Evolutionary conservation across 2,113 vertebrate species (phyloP).

Genomic region (Pteronura brasiliensis): DNA sequence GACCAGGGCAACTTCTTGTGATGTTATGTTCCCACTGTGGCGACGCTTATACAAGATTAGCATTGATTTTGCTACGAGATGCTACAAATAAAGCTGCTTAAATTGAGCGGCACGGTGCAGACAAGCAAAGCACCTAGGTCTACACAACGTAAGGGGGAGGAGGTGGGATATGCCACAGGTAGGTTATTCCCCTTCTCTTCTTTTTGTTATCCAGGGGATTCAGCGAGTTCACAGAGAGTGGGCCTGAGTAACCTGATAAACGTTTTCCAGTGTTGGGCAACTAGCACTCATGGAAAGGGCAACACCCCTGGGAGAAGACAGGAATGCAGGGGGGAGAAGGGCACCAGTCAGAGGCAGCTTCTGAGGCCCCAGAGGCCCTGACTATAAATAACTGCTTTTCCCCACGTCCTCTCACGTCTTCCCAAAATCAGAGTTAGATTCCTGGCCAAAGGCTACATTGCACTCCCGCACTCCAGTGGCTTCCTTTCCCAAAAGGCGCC

Average conservation of each 20-base stretch:
- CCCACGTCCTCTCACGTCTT: neutral
- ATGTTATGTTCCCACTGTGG: neutral
- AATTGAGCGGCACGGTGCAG: neutral
- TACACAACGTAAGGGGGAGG: rapidly evolving
- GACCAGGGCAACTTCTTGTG: neutral
- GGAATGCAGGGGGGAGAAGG: neutral
- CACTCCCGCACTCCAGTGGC: neutral
- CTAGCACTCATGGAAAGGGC: neutral
- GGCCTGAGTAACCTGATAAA: neutral
- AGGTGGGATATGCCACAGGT: neutral
- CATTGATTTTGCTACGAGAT: neutral
- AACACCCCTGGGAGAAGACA: neutral
- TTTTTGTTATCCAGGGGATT: neutral
- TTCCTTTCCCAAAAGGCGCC: neutral
- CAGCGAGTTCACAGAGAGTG: neutral
- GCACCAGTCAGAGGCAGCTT: neutral
- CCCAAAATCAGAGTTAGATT: neutral
- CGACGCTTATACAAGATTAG: neutral
- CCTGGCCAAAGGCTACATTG: neutral
- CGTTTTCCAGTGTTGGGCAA: neutral
- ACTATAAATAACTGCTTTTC: neutral
- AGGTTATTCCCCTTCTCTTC: neutral
- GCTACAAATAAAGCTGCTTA: neutral
- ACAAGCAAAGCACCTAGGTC: neutral
- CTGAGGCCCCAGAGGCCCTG: neutral